Conservation (phyloP, 1,140 invertebrate species). For the Heliothis virescens region DNA sequence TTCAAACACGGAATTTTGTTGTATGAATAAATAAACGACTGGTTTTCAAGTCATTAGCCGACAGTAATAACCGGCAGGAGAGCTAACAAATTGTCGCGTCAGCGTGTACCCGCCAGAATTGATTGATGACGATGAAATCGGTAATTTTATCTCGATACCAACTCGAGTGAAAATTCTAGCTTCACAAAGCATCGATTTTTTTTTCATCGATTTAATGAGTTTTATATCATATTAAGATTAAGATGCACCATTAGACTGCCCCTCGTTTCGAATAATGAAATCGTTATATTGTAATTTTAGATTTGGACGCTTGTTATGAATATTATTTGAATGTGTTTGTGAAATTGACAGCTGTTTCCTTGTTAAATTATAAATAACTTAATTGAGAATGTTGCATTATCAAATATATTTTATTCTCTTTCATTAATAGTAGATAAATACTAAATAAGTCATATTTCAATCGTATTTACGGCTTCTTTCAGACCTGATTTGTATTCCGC, state of each 20-base stretch:
- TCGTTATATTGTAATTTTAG: constrained; percentile 37
- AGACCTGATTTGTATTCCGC: constrained; percentile 42
- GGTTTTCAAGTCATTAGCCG: constrained; percentile 53
- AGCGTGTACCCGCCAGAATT: constrained; percentile 54
- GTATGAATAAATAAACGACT: constrained; percentile 36
- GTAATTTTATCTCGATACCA: constrained; percentile 67
- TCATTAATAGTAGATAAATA: constrained; percentile 3
- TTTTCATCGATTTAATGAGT: constrained; percentile 26
- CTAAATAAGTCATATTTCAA: constrained; percentile 15
- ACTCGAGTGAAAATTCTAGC: constrained; percentile 59
- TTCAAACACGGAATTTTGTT: constrained; percentile 9
- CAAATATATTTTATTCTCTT: background rate
- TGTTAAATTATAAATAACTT: background rate
- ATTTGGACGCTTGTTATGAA: constrained; percentile 36
- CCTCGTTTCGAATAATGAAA: constrained; percentile 28
- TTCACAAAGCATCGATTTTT: constrained; percentile 42
- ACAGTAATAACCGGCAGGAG: constrained; percentile 43
- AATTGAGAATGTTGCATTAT: too few species aligned
- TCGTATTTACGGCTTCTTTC: constrained; percentile 12
- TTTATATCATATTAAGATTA: constrained; percentile 30
- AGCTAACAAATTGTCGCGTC: constrained; percentile 56
- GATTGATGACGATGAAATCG: constrained; percentile 71
- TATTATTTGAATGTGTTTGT: constrained; percentile 9
- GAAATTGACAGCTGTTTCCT: constrained; percentile 2
- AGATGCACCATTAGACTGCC: constrained; percentile 3